Conservation (phyloP, 2,797 vertebrate genomes). For the Eurystomus glaucurus region DNA sequence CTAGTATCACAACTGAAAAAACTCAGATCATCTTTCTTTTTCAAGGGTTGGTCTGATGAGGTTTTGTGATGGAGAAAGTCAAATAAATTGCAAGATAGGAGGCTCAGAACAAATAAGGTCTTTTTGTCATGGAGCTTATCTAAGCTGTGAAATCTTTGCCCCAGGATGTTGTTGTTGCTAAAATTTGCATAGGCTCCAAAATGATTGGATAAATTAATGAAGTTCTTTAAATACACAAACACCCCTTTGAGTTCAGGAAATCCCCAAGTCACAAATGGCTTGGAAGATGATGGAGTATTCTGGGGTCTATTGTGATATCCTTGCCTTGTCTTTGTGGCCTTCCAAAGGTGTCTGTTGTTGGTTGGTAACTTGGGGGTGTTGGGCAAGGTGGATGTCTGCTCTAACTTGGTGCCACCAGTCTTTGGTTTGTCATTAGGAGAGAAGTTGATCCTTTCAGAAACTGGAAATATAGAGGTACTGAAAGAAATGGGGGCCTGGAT, state of each 20-base stretch:
- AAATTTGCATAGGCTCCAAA: slow-evolving; percentile 16
- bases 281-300: neutral
- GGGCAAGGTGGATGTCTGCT: neutral
- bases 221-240: neutral
- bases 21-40: neutral
- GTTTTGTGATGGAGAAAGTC: neutral
- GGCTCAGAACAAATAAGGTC: neutral
- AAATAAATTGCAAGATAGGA: neutral
- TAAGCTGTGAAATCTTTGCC: neutral
- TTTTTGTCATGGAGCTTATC: neutral
- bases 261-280: neutral
- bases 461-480: neutral
- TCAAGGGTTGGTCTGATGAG: neutral
- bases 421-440: neutral
- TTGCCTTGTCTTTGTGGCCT: neutral
- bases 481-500: neutral
- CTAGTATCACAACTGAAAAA: neutral
- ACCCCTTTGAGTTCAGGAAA: neutral
- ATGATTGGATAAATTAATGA: neutral
- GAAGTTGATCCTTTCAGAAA: neutral
- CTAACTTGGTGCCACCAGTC: neutral
- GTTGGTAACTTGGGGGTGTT: neutral
- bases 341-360: neutral
- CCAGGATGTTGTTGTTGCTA: neutral
- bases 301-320: neutral